Percentiles rank a stretch among this genome's conserved stretches.
These are phyloP conservation scores for Battus philenor DNA, from an alignment of 1,140 invertebrate genomes.

Conservation along the genomic window DNA sequence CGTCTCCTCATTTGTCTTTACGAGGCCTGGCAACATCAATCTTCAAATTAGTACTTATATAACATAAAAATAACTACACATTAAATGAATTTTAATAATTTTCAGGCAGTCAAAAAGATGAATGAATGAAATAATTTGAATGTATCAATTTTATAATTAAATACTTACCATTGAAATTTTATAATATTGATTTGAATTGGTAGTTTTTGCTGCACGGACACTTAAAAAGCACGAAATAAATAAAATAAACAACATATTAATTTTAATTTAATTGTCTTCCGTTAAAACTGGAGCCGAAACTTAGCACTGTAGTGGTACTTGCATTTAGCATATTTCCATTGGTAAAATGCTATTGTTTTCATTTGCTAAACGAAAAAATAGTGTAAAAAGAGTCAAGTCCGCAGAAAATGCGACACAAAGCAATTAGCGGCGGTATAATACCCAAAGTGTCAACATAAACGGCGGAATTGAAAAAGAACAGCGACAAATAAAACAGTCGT, in stretches of 20 bases:
- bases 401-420: slow-evolving; percentile 1
- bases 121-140: too few relatives aligned
- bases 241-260: not conserved
- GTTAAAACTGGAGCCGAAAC: not conserved
- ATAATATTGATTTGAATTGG: slow-evolving; percentile 19
- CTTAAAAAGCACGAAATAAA: not conserved
- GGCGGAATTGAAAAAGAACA: not conserved
- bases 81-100: not conserved
- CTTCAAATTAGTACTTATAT: too few relatives aligned
- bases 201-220: not conserved
- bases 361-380: slow-evolving; percentile 1
- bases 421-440: not conserved
- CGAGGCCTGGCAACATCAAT: too few relatives aligned
- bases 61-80: not conserved
- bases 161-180: slow-evolving; percentile 46
- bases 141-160: not conserved
- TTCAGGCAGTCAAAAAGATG: not conserved
- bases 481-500: slow-evolving; percentile 8
- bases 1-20: too few relatives aligned
- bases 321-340: not conserved
- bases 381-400: not conserved
- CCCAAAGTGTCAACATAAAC: not conserved
- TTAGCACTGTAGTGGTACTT: not conserved
- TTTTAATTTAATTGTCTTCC: too few relatives aligned
- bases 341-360: not conserved